These are phyloP conservation scores for Rousettus leschenaultii DNA, from an alignment of 2,113 vertebrate genomes.

Conservation along the genomic window DNA sequence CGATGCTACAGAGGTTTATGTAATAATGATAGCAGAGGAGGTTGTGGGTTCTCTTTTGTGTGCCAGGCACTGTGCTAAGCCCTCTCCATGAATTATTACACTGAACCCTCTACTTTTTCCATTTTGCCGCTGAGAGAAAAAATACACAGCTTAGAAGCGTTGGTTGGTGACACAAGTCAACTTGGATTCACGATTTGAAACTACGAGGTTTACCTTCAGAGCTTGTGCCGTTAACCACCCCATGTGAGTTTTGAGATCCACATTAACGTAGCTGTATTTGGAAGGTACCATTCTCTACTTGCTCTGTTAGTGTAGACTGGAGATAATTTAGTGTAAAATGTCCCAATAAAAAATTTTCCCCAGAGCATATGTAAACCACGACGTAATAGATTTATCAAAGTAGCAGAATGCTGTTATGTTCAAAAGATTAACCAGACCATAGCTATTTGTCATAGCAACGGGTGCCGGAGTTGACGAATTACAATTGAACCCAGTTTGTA, in stretches of 20 bases:
- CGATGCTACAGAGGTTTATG: background rate
- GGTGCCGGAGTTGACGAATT: constrained; percentile 58
- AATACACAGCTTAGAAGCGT: background rate
- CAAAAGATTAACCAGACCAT: constrained; percentile 54
- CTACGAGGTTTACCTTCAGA: fast-evolving
- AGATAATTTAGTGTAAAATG: constrained; percentile 57
- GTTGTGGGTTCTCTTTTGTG: background rate
- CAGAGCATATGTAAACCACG: constrained; percentile 60
- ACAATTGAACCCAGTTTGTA: constrained; percentile 44
- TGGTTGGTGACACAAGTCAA: background rate
- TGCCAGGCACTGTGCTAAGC: background rate
- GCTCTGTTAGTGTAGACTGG: constrained; percentile 49
- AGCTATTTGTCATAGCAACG: constrained; percentile 60
- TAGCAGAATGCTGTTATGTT: constrained; percentile 54
- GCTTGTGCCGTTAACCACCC: background rate
- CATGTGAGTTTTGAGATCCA: background rate
- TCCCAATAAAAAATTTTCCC: constrained; percentile 42
- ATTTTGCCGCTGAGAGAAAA: background rate
- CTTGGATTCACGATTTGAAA: background rate
- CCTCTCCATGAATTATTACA: background rate
- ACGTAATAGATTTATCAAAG: constrained; percentile 68
- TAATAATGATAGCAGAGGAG: background rate
- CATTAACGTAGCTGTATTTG: background rate
- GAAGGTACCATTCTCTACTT: background rate
- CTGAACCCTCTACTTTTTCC: background rate